Evolutionary conservation across 1,140 invertebrate species (phyloP).

Genomic region (Sitodiplosis mosellana): DNA sequence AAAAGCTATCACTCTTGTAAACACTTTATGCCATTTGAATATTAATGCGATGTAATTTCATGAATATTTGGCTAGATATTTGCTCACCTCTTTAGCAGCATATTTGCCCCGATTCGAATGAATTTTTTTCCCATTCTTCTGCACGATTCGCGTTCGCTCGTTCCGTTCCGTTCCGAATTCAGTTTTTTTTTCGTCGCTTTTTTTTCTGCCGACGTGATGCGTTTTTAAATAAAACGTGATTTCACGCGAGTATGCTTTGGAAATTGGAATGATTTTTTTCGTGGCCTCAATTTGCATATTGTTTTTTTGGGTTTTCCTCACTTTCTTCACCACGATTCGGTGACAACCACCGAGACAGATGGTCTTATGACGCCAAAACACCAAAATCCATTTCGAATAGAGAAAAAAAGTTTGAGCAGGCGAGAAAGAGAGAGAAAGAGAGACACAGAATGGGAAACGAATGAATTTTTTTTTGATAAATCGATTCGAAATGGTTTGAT

Average conservation of each 20-base stretch:
- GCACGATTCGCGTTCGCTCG: too few relatives aligned
- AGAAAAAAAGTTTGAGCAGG: too few relatives aligned
- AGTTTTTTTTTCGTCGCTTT: too few relatives aligned
- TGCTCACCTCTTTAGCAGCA: slow-evolving; percentile 1
- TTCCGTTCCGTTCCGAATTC: too few relatives aligned
- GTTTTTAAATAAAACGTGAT: slow-evolving; percentile 1
- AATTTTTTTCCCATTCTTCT: too few relatives aligned
- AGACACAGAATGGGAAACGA: too few relatives aligned
- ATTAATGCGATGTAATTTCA: slow-evolving; percentile 1
- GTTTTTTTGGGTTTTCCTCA: not conserved
- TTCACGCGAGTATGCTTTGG: not conserved
- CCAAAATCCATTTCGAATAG: not conserved
- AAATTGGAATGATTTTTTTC: not conserved
- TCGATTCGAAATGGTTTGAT: slow-evolving; percentile 2
- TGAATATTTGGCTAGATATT: slow-evolving; percentile 1
- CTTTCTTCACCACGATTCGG: too few relatives aligned
- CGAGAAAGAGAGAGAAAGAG: too few relatives aligned
- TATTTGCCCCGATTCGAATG: too few relatives aligned
- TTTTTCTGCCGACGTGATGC: slow-evolving; percentile 1
- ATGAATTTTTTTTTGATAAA: not conserved
- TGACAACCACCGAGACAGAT: not conserved
- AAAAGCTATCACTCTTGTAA: slow-evolving; percentile 1
- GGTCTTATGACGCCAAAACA: not conserved
- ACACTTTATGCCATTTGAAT: slow-evolving; percentile 2
- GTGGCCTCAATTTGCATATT: slow-evolving; percentile 1